Evolutionary conservation across 1,140 invertebrate species (phyloP), one percentile per base, ranked within the genome.

Genomic region (Bicyclus anynana): DNA sequence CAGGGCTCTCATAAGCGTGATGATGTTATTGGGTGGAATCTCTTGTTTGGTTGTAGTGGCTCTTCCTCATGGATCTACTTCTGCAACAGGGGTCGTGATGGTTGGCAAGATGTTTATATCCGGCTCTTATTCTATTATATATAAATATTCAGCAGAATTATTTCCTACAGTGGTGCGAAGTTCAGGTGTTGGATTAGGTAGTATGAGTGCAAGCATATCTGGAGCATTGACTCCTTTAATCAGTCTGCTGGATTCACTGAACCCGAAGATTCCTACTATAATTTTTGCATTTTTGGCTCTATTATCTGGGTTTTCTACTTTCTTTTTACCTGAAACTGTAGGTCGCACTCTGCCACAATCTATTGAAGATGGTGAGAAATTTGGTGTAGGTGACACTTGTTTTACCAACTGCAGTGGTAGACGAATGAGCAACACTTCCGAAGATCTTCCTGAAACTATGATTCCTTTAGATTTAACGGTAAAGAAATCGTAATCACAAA

Each of bases 131-230:
- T 94, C 94, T 27, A 93, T 96, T 2, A 93, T 96, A 59, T 97
- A 97, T 69, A 95, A 97, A 72, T 97, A 97, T 89, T 95, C 95
- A 0, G 95, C 96, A 2, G 96, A 97, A 87, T 80, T 97, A 0
- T 89, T 97, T 29, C 96, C 96, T 5, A 97, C 96, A 0, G 96
- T 97, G 5, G 94, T 97, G 0, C 87, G 96, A 27, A 95, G 95
- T 12, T 95, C 96, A 80, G 96, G 95, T 0, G 94, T 97, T 1
- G 93, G 95, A 20, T 87, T 96, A 0, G 95, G 96, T 48, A 95
- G 96, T 69, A 96, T 96, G 70, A 95, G 95, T 91, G 96, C 95
- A 13, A 96, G 96, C 74, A 92, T 96, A 0, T 94, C 95, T 2
- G 95, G 94, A 55, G 94, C 96, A 55, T 77, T 96, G 2, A 93